Evolutionary conservation across 35 echinoderm and acorn worm species (phyloP).

Genomic region (Apostichopus parvimensis): DNA sequence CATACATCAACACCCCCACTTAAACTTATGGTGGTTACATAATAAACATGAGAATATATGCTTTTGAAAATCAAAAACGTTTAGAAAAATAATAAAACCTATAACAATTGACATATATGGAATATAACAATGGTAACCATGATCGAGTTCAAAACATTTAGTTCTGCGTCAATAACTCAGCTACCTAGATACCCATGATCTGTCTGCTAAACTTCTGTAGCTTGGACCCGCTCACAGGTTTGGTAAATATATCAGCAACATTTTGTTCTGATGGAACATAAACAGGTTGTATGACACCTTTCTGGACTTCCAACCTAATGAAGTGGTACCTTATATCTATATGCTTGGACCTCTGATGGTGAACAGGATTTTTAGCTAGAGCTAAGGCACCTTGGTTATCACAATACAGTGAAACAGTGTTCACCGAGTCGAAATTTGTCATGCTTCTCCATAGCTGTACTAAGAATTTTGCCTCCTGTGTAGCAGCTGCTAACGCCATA

Average conservation of each 20-base stretch:
- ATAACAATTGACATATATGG: conserved; percentile 41
- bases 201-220: no score
- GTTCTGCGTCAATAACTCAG: no score
- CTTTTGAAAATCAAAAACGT: no score
- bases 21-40: no score
- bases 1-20: no score
- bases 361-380: conserved; percentile 56
- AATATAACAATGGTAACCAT: not conserved
- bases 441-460: conserved; percentile 35
- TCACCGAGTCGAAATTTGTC: not conserved
- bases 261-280: no score
- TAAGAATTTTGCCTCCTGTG: conserved; percentile 54
- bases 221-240: no score
- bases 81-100: conserved; percentile 1
- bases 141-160: no score
- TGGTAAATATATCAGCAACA: no score
- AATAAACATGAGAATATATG: no score
- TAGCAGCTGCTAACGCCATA: conserved; percentile 14
- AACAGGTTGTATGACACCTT: conserved; percentile 26
- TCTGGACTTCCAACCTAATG: conserved; percentile 6
- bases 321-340: conserved; percentile 57
- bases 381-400: conserved; percentile 67
- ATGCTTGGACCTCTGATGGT: not conserved
- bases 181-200: no score
- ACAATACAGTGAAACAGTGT: not conserved